phyloP scores from a whole-genome alignment of 64 coral and sea anemone genomes.

The Platygyra sinensis region DNA sequence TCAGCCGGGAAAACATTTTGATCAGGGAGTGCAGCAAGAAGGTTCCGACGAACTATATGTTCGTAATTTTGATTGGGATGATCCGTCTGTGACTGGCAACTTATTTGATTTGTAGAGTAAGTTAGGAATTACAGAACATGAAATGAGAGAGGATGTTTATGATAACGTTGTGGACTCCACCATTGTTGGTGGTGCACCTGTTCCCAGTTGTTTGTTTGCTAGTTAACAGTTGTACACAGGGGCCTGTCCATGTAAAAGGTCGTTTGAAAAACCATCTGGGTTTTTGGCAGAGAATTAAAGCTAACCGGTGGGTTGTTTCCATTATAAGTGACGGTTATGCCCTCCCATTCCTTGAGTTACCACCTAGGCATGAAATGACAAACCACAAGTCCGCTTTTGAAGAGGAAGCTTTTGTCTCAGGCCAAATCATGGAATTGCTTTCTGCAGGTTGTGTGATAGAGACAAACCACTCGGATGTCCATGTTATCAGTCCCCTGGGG shows the following conservation, averaged over 20 bases:
- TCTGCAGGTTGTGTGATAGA: neutral
- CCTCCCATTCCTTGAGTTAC: neutral
- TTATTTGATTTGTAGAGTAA: neutral
- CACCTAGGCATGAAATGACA: neutral
- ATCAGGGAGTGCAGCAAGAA: no score
- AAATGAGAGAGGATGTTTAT: no score
- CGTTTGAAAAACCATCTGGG: neutral
- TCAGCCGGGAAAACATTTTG: no score
- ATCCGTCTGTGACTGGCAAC: no score
- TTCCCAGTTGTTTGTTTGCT: neutral
- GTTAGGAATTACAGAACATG: neutral
- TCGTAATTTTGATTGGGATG: no score
- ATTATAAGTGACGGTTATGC: neutral
- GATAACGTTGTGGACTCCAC: neutral
- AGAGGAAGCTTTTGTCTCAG: neutral
- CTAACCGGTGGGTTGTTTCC: neutral
- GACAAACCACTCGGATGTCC: neutral
- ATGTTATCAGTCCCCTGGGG: neutral
- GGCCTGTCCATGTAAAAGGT: no score
- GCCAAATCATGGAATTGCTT: neutral
- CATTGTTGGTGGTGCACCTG: neutral
- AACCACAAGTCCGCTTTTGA: neutral
- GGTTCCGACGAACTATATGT: no score
- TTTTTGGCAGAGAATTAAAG: conserved; percentile 20
- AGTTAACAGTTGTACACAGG: neutral